phyloP scores from a whole-genome alignment of 92 coral and sea anemone species.

The Siderastrea radians region DNA sequence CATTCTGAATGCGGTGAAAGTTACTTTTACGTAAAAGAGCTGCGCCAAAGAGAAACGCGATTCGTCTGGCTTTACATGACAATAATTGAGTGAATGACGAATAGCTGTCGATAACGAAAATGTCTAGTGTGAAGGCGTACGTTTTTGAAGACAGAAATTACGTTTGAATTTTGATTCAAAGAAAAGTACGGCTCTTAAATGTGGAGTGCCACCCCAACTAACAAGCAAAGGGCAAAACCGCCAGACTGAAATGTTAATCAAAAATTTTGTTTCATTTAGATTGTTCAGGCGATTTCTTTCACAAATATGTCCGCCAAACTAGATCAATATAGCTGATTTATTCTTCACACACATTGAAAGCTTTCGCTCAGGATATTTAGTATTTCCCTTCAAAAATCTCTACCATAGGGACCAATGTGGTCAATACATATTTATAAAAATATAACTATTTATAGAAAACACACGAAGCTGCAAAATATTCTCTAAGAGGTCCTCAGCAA shows the following conservation, averaged over 20 bases:
- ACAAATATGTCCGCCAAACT: background rate
- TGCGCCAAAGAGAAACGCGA: too few species aligned
- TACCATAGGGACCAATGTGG: slow-evolving; percentile 21
- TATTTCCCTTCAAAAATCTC: background rate
- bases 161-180: background rate
- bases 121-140: background rate
- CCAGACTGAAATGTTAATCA: too few species aligned
- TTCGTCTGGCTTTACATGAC: background rate
- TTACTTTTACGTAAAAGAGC: too few species aligned
- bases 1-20: too few species aligned
- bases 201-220: background rate
- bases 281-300: background rate
- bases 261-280: too few species aligned
- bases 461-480: background rate
- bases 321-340: background rate
- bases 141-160: background rate
- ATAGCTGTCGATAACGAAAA: background rate
- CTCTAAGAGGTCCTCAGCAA: background rate
- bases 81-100: background rate
- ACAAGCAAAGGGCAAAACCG: too few species aligned
- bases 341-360: background rate
- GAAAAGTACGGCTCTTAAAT: background rate
- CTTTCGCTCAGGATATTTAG: background rate
- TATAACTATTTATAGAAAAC: background rate
- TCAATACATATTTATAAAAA: background rate